Evolutionary conservation across 2,113 vertebrate genomes (phyloP), one percentile per base, ranked within the genome.

Genomic region (Zosterops pallidus): DNA sequence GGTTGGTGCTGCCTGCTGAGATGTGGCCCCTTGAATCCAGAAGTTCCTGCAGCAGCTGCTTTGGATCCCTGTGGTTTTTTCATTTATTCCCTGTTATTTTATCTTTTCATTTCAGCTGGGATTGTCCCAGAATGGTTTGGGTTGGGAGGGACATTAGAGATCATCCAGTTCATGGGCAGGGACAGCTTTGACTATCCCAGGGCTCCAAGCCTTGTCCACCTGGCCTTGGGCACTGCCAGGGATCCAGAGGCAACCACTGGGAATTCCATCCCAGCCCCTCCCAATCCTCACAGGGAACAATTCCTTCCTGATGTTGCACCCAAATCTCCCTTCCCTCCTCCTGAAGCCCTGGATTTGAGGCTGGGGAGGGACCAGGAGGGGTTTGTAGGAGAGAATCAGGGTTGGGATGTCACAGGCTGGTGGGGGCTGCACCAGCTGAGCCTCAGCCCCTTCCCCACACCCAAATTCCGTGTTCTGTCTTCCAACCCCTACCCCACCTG

Each of bases 1-100:
- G 67, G 14, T 9, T 17, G 75, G 4, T 37, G 33, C 49, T 39
- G 0, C 1, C 6, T 3, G 5, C 17, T 0, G 24, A 3, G 12
- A 1, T 2, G 0, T 4, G 56, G 8, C 14, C 10, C 8, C 12
- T 13, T 33, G 31, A 42, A 37, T 50, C 23, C 67, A 3, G 3
- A 4, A 13, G 39, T 10, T 49, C 57, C 20, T 13, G 19, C 6
- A 52, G 55, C 46, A 24, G 55, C 1, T 75, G 15, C 35, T 42
- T 6, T 55, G 59, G 23, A 3, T 60, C 2, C 2, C 70, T 22
- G 33, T 2, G 0, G 3, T 39, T 39, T 39, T 49, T 14, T 3
- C 37, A 1, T 49, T 22, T 10, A 8, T 49, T 65, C 15, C 39
- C 24, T 31, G 14, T 15, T 19, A 3, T 31, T 65, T 13, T 28